Conservation (phyloP, 1,140 invertebrate genomes). For the Phymorhynchus buccinoides region DNA sequence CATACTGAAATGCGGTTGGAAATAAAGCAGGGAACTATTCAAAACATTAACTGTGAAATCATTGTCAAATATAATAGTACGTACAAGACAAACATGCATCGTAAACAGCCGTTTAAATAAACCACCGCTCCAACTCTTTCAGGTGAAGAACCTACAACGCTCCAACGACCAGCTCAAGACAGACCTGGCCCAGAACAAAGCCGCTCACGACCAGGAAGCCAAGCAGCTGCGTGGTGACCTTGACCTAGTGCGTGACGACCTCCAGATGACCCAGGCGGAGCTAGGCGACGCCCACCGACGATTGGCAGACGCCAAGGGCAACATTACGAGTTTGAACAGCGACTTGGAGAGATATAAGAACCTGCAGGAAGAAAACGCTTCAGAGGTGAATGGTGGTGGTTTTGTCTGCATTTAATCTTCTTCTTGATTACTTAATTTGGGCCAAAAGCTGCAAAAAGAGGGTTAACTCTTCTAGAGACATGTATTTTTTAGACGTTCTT, state of each 20-base stretch:
- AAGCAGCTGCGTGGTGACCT: slow-evolving; percentile 64
- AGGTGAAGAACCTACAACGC: slow-evolving; percentile 68
- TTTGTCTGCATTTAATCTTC: background rate
- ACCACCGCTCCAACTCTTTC: no score
- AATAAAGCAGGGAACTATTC: no score
- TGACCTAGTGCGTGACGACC: slow-evolving; percentile 54
- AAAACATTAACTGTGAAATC: no score
- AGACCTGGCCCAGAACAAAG: slow-evolving; percentile 60
- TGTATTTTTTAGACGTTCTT: no score
- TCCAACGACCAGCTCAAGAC: slow-evolving; percentile 69
- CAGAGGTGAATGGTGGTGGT: slow-evolving; percentile 50
- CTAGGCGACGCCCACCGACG: slow-evolving; percentile 57
- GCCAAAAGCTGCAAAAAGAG: no score
- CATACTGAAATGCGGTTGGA: no score
- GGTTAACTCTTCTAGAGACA: no score
- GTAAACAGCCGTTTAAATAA: no score
- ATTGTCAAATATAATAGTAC: no score
- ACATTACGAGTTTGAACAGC: slow-evolving; percentile 58
- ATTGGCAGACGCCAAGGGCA: slow-evolving; percentile 54
- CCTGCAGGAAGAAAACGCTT: slow-evolving; percentile 58
- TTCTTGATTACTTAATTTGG: background rate
- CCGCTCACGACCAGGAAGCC: slow-evolving; percentile 63
- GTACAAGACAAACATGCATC: no score
- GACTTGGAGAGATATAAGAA: slow-evolving; percentile 59
- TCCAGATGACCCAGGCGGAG: slow-evolving; percentile 54